Evolutionary conservation across 2,888 invertebrate species (phyloP).

Genomic region (Uropetala carovei): DNA sequence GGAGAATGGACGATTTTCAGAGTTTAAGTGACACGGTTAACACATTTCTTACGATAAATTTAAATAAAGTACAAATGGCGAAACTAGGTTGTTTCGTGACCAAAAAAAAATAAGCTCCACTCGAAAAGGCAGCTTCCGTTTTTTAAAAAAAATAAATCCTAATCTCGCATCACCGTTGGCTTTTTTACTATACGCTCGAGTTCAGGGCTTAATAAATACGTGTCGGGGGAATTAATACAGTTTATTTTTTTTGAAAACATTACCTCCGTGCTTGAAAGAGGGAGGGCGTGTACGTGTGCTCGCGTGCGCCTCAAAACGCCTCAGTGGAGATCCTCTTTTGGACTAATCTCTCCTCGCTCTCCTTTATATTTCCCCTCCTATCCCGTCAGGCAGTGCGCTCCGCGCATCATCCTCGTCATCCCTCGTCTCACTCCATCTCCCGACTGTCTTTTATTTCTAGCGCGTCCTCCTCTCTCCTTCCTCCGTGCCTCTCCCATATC

Average conservation of each 20-base stretch:
- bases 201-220: conserved; percentile 22
- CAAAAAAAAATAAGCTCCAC: no score
- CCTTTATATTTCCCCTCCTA: not conserved
- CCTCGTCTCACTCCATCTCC: not conserved
- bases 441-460: not conserved
- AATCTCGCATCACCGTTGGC: not conserved
- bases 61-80: no score
- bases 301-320: not conserved
- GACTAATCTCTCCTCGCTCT: conserved; percentile 25
- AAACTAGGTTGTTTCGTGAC: no score
- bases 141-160: not conserved
- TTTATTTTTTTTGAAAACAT: not conserved
- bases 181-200: not conserved
- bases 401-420: not conserved
- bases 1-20: no score
- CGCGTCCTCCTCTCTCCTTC: not conserved
- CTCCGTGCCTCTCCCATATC: not conserved
- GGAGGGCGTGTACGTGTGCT: not conserved
- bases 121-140: no score
- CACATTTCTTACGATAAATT: no score
- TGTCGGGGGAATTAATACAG: conserved; percentile 41
- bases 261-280: not conserved
- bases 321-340: not conserved
- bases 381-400: not conserved
- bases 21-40: no score